A percentile compares a stretch with the other conserved stretches of the same genome.
phyloP scores from a whole-genome alignment of 2,888 invertebrate genomes.

The Epistrophella euchroma region DNA sequence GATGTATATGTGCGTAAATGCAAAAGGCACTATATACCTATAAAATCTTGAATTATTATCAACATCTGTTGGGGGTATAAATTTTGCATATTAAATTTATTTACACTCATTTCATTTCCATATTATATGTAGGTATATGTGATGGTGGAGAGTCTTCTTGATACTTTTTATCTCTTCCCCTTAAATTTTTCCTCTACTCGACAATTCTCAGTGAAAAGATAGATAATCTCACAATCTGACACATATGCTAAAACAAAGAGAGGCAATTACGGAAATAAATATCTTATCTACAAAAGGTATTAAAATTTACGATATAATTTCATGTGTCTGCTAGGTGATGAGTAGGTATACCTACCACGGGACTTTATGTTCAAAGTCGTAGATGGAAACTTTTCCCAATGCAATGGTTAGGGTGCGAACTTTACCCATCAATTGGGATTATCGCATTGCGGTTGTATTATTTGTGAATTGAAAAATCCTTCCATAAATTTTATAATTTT shows the following conservation, averaged over 20 bases:
- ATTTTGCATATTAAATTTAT: conserved; percentile 27
- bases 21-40: background rate
- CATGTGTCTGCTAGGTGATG: conserved; percentile 6
- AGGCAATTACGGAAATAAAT: conserved; percentile 18
- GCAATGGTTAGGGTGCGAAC: too few species aligned
- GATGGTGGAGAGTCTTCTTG: background rate
- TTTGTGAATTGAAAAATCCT: too few species aligned
- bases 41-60: background rate
- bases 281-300: conserved; percentile 35
- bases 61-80: conserved; percentile 11
- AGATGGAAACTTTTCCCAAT: background rate
- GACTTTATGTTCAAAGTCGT: background rate
- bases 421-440: too few species aligned
- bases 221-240: background rate
- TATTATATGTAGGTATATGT: background rate
- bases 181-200: too few species aligned
- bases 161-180: background rate
- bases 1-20: conserved; percentile 12
- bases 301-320: conserved; percentile 35
- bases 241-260: background rate
- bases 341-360: background rate
- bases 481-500: too few species aligned
- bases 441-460: too few species aligned
- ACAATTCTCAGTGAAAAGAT: background rate
- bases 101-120: conserved; percentile 18